These are phyloP conservation scores for Eucera pruinosa DNA, from an alignment of 2,888 invertebrate genomes.

Conservation along the genomic window DNA sequence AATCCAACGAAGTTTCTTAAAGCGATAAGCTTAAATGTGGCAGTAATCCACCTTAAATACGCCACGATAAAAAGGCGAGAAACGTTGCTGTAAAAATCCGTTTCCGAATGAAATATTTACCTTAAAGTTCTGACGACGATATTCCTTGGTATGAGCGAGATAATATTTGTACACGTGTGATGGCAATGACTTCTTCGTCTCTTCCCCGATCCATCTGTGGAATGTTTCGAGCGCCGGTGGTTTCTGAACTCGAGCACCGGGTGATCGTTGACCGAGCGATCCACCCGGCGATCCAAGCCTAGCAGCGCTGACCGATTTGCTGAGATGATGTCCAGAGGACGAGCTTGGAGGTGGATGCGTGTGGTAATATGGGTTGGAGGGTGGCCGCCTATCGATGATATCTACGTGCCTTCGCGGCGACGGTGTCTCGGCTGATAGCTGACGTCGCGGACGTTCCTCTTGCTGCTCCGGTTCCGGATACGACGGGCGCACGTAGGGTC, in stretches of 20 bases:
- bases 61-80: no score
- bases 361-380: conserved; percentile 68
- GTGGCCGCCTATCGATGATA: conserved; percentile 66
- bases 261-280: conserved; percentile 75
- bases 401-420: conserved; percentile 68
- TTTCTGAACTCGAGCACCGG: conserved; percentile 66
- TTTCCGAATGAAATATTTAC: no score
- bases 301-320: conserved; percentile 73
- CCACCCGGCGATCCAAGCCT: conserved; percentile 75
- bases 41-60: no score
- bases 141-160: conserved; percentile 84
- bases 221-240: conserved; percentile 80
- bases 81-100: no score
- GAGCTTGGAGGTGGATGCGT: conserved; percentile 72
- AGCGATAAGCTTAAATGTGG: no score
- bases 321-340: conserved; percentile 70
- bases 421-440: conserved; percentile 66
- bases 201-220: conserved; percentile 88
- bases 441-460: conserved; percentile 59
- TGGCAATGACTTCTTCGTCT: conserved; percentile 87
- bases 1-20: no score
- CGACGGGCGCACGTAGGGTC: conserved; percentile 65
- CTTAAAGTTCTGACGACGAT: conserved; percentile 83
- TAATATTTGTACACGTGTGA: conserved; percentile 89
- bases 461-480: conserved; percentile 60